Evolutionary conservation across 2,797 vertebrate genomes (phyloP), one percentile per base, ranked within the genome.

Genomic region (Micropoecilia bifurca): DNA sequence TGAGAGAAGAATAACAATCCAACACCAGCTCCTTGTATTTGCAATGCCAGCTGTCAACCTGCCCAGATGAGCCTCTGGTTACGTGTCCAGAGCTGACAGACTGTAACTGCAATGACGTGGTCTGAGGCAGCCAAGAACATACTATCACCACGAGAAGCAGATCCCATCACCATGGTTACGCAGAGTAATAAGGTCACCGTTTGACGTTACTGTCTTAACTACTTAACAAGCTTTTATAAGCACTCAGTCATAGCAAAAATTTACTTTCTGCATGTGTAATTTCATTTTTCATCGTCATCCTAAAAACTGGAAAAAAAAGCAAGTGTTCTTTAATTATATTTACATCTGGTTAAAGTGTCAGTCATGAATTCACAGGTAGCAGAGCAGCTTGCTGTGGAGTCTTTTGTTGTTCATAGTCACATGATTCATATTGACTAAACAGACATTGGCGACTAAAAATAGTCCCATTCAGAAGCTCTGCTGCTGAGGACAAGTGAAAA

Each of bases 111-210:
- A 71, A 57, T 92, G 91, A 94, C 88, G 90, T 85, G 85, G 59
- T 77, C 61, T 84, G 78, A 83, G 75, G 78, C 76, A 76, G 76
- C 72, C 57, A 59, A 86, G 86, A 90, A 87, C 84, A 83, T 78
- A 73, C 77, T 59, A 83, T 80, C 82, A 89, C 84, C 82, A 87
- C 85, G 85, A 87, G 83, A 87, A 93, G 83, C 82, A 85, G 77
- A 88, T 81, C 80, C 82, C 55, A 86, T 94, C 87, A 66, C 93
- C 92, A 94, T 95, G 92, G 92, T 92, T 90, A 95, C 93, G 30
- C 73, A 47, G 86, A 61, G 76, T 91, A 90, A 91, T 91, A 94
- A 93, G 90, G 92, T 93, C 91, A 89, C 79, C 16, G 80, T 81
- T 81, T 89, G 88, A 90, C 41, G 85, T 80, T 78, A 63, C 41